phyloP scores from a whole-genome alignment of 2,113 vertebrate genomes.

The Osmerus mordax region DNA sequence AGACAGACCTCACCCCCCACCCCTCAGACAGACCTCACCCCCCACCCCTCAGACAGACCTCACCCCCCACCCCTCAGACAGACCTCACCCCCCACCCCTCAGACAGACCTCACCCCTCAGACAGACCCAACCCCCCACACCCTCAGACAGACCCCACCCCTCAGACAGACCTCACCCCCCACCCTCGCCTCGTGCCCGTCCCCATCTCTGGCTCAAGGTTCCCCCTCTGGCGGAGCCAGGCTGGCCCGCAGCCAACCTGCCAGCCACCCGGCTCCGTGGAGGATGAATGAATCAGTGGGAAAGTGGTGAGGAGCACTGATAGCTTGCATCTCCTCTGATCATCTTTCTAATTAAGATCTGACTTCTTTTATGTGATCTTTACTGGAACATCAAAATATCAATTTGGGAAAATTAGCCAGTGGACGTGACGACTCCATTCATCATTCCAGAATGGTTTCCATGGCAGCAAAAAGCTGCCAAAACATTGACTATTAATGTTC shows the following conservation, averaged over 20 bases:
- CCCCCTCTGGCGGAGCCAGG: conserved; percentile 84
- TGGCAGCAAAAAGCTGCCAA: conserved; percentile 40
- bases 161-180: conserved; percentile 76
- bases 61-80: no score
- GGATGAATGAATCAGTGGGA: conserved; percentile 76
- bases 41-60: no score
- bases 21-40: conserved; percentile 30
- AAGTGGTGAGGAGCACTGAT: conserved; percentile 74
- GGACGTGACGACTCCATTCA: conserved; percentile 54
- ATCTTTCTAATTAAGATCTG: conserved; percentile 69
- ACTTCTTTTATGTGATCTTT: conserved; percentile 64
- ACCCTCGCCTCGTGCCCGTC: conserved; percentile 69
- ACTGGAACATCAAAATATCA: conserved; percentile 69
- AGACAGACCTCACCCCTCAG: background rate
- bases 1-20: conserved; percentile 53
- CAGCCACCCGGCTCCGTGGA: conserved; percentile 69
- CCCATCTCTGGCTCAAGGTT: conserved; percentile 70
- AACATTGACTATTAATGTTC: conserved; percentile 61
- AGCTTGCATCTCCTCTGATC: conserved; percentile 71
- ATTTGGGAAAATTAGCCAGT: conserved; percentile 69
- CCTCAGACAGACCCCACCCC: conserved; percentile 6
- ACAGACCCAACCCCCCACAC: conserved; percentile 2
- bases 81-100: no score
- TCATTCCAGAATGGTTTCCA: conserved; percentile 54
- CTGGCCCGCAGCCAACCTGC: conserved; percentile 85